Evolutionary conservation across 92 coral and sea anemone genomes (phyloP), one percentile per base, ranked within the genome.

Genomic region (Galaxea fascicularis): DNA sequence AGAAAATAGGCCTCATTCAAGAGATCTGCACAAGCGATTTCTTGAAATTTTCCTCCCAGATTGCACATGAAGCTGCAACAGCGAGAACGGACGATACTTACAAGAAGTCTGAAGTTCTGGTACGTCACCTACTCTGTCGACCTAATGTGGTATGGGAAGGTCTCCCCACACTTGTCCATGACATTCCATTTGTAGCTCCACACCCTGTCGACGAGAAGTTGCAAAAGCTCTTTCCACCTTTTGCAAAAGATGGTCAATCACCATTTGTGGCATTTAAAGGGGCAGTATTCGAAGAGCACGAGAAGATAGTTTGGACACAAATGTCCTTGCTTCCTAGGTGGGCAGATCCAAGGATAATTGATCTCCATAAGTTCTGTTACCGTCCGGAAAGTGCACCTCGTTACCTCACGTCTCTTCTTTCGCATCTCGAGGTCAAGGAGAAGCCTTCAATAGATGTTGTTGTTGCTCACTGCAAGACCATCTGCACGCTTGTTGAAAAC

Each of bases 281-380:
- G 2, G 82, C 95, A 57, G 83, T 92, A 53, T 53, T 75, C 0
- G 22, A 15, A 8, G n/a, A 60, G 1, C 31, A 80, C 24, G 44
- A 68, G 26, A 47, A 39, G 8, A 28, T 94, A 4, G 69, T 82
- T 31, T 94, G 98, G 98, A 94, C 95, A 14, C 87, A 78, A 74
- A 80, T 85, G 74, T 24, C 45, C 47, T 63, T 94, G 84, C 77
- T 94, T 67, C 92, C 98, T 8, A 45, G 20, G n/a, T 79, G 84
- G 84, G 84, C 84, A 8, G 65, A 79, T 49, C 74, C 84, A 18
- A 20, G 57, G 35, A 0, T 4, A 18, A 10, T 29, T 64, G 28
- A 30, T 0, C 18, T 10, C 6, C 17, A 28, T n/a, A 35, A 35
- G 41, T 65, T 65, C 28, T 30, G 18, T 13, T 49, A 49, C 4